Base-by-base conservation (phyloP, 2,113 vertebrate genomes). In the Pygoscelis antarcticus region DNA sequence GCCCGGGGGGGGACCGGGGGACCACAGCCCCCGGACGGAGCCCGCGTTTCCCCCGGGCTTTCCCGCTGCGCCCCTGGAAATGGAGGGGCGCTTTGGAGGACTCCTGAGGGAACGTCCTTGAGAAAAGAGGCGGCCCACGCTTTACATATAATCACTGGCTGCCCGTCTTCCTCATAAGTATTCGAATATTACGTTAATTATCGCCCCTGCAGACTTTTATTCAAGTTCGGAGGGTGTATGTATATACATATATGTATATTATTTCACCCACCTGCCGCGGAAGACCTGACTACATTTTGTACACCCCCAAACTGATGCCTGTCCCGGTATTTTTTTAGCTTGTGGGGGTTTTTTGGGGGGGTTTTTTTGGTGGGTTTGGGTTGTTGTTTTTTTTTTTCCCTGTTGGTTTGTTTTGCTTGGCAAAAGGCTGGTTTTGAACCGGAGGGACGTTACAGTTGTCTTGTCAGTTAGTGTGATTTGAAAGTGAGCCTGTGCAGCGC, bases 401-500 rank as follows among this genome's bases (percentile, higher is more conserved):
- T 10, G 10, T 49, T 32, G 34, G 4, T 60, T 74, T 32, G 81
- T 92, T 97, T 96, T 88, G 88, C 93, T 94, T 94, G 89, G 42
- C 8, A 70, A 93, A 96, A 62, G 75, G 36, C 71, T 93, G 80
- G 36, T 91, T 97, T 92, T 74, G 85, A 96, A 87, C 86, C 7
- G 4, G 76, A 71, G 84, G 91, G 93, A 86, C 84, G 69, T n/a
- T 84, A 27, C 79, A 64, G 87, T 95, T 94, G 97, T 93, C 96
- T 96, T 96, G 96, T 97, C 97, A 97, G 94, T 98, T 97, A 91
- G 96, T 32, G 91, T 98, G 98, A 98, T 98, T 98, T 98, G 98
- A 97, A 98, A 97, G 96, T 96, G 96, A 98, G 95, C 92, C 97
- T 95, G 94, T 95, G 94, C 89, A 42, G 95, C 54, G 93, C 97